phyloP scores from a whole-genome alignment of 1,140 invertebrate genomes.

The Capitella teleta region DNA sequence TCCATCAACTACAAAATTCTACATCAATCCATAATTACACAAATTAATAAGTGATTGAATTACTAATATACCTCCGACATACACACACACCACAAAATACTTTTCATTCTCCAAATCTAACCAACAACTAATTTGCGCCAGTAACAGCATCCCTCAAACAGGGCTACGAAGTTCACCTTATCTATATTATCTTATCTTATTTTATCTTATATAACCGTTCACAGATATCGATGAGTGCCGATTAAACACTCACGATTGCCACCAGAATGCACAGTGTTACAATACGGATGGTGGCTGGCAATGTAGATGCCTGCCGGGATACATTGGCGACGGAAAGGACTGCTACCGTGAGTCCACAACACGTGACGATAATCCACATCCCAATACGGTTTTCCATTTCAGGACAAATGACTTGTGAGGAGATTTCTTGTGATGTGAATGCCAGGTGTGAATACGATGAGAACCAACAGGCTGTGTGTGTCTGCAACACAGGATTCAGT shows the following conservation, averaged over 20 bases:
- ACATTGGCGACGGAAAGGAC: constrained; percentile 59
- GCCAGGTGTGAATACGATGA: constrained; percentile 26
- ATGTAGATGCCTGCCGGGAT: constrained; percentile 70
- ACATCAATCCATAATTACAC: too few species aligned
- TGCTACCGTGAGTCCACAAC: constrained; percentile 16
- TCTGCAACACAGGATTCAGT: constrained; percentile 31
- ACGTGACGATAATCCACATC: too few species aligned
- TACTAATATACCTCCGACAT: too few species aligned
- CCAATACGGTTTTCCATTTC: too few species aligned
- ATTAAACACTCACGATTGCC: constrained; percentile 7
- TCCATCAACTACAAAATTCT: too few species aligned
- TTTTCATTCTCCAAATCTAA: too few species aligned
- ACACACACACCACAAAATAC: too few species aligned
- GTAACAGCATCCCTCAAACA: too few species aligned
- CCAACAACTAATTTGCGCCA: too few species aligned
- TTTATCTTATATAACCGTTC: background rate
- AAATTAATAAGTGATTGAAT: too few species aligned
- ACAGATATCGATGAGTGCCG: constrained; percentile 16
- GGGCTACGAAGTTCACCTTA: too few species aligned
- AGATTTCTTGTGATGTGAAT: constrained; percentile 17
- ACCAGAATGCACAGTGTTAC: constrained; percentile 9
- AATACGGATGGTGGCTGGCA: constrained; percentile 11
- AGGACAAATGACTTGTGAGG: too few species aligned
- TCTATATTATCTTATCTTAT: background rate
- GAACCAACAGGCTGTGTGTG: constrained; percentile 24